phyloP scores from a whole-genome alignment of 1,140 invertebrate species.

The Homarus americanus region DNA sequence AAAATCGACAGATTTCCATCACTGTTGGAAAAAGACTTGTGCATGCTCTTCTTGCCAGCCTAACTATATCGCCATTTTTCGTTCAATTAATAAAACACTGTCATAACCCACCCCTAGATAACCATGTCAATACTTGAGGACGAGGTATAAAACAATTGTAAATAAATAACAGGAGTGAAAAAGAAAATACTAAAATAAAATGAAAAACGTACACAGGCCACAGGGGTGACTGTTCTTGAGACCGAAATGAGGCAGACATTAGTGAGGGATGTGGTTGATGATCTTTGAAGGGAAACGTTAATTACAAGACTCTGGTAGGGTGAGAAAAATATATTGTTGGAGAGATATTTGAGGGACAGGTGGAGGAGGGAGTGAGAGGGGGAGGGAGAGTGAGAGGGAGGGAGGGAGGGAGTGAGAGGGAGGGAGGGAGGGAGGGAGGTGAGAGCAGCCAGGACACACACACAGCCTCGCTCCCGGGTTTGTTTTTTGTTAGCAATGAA shows the following conservation, averaged over 20 bases:
- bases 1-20: slow-evolving; percentile 7
- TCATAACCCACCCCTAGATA: slow-evolving; percentile 47
- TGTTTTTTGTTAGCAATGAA: slow-evolving; percentile 38
- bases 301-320: no score
- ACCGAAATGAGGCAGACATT: not conserved
- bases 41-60: slow-evolving; percentile 10
- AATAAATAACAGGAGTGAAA: not conserved
- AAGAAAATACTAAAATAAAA: not conserved
- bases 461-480: not conserved
- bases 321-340: no score
- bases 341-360: not conserved
- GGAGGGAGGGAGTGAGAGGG: slow-evolving; percentile 11
- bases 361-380: not conserved
- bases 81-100: slow-evolving; percentile 50
- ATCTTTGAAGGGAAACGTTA: no score
- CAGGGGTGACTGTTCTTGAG: not conserved
- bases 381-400: not conserved
- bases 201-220: no score
- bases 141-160: not conserved
- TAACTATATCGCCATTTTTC: slow-evolving; percentile 49
- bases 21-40: slow-evolving; percentile 25
- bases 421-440: not conserved
- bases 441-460: not conserved
- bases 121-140: slow-evolving; percentile 44
- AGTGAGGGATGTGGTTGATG: no score